Percentiles rank a stretch among this genome's conserved stretches.
These are phyloP conservation scores for Eristalinus sepulchralis DNA, from an alignment of 2,888 invertebrate species.

Conservation along the genomic window DNA sequence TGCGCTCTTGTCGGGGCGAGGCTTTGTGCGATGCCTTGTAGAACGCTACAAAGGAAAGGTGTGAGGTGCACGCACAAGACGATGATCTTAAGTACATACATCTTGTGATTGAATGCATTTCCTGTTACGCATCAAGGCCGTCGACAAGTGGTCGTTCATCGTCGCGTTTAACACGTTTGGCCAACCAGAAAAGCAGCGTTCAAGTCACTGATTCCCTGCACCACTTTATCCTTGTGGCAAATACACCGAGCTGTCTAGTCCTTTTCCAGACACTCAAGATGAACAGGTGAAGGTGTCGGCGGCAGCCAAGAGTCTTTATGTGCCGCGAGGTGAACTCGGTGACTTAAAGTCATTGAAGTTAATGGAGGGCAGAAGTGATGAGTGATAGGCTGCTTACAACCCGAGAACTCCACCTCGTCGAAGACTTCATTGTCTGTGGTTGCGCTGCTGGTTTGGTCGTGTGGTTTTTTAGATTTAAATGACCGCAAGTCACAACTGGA, in stretches of 20 bases:
- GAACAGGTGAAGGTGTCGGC: neutral
- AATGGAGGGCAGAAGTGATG: neutral
- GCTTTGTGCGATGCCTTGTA: neutral
- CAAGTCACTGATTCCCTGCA: conserved; percentile 3
- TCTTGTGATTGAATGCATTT: conserved; percentile 27
- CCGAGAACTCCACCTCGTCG: neutral
- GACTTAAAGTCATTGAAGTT: conserved; percentile 19
- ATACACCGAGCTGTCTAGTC: conserved; percentile 15
- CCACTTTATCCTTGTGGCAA: conserved; percentile 40
- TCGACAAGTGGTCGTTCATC: neutral
- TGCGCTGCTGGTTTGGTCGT: neutral
- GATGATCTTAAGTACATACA: conserved; percentile 40
- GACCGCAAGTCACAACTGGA: neutral
- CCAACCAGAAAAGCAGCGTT: conserved; percentile 7
- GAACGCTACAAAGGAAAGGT: neutral
- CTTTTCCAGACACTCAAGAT: neutral
- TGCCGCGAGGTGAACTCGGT: conserved; percentile 34
- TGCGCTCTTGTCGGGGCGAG: neutral
- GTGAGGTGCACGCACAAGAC: conserved; percentile 1
- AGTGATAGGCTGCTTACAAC: neutral
- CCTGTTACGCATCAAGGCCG: conserved; percentile 29
- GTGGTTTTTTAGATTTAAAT: neutral
- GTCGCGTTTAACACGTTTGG: conserved; percentile 31
- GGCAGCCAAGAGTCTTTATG: neutral
- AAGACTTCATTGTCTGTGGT: neutral